Evolutionary conservation across 2,797 vertebrate species (phyloP).

Genomic region (Acestrorhynchus altus): DNA sequence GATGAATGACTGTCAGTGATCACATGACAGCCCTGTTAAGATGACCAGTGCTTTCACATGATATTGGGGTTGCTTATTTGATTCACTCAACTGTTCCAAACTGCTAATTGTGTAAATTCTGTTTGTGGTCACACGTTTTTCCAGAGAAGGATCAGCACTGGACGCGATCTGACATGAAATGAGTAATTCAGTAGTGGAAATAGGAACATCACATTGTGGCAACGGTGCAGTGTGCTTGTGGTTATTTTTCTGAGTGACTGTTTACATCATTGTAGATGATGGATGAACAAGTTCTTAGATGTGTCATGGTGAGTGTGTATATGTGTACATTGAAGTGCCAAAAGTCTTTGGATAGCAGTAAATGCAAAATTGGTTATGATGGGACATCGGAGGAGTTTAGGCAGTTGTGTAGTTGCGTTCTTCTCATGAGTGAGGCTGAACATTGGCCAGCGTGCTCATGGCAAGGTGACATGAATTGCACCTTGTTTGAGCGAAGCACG

Average conservation of each 20-base stretch:
- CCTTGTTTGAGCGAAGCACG: no score
- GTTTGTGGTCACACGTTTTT: slow-evolving; percentile 10
- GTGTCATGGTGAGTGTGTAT: neutral
- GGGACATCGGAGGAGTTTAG: no score
- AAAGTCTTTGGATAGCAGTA: no score
- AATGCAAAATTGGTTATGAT: no score
- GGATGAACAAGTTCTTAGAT: neutral
- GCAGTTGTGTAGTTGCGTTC: no score
- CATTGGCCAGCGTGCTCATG: no score
- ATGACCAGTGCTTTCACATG: slow-evolving; percentile 56
- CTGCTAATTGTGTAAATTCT: slow-evolving; percentile 15
- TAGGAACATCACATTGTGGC: neutral
- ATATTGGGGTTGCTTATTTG: slow-evolving; percentile 30
- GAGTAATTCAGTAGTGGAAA: neutral
- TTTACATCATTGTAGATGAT: neutral
- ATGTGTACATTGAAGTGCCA: neutral
- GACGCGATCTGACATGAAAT: slow-evolving; percentile 15
- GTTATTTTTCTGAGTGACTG: neutral
- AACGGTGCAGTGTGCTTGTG: neutral
- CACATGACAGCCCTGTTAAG: slow-evolving; percentile 13
- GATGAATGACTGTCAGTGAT: neutral
- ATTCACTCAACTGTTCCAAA: slow-evolving; percentile 53
- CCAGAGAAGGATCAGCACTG: slow-evolving; percentile 37
- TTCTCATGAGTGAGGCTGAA: no score
- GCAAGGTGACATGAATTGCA: no score